A percentile compares a stretch with the other conserved stretches of the same genome.
These are phyloP conservation scores for Rhynchonycteris naso DNA, from an alignment of 2,797 vertebrate genomes.

Conservation along the genomic window DNA sequence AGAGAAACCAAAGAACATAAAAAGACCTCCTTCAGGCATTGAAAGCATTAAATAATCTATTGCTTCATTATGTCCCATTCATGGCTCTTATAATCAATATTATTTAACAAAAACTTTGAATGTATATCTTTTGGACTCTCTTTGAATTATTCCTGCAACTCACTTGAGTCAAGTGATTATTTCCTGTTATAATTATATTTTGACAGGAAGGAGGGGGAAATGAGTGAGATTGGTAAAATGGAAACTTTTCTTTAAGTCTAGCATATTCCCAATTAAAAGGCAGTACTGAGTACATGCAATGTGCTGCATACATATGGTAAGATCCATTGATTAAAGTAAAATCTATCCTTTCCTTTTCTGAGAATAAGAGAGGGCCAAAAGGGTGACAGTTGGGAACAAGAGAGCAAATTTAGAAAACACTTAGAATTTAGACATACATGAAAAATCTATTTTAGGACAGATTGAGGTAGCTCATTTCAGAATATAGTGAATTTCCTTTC, in stretches of 20 bases:
- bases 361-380: background rate
- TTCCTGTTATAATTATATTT: slow-evolving; percentile 6
- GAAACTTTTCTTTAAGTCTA: background rate
- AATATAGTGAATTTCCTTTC: background rate
- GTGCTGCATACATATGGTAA: slow-evolving; percentile 15
- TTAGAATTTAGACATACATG: background rate
- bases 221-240: background rate
- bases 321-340: slow-evolving; percentile 39
- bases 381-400: background rate
- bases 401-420: background rate
- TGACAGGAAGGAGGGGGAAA: background rate
- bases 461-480: background rate
- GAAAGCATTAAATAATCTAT: background rate
- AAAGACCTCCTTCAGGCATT: background rate
- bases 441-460: background rate
- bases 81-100: slow-evolving; percentile 40
- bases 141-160: background rate
- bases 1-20: background rate
- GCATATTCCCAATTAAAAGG: slow-evolving; percentile 39
- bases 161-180: background rate
- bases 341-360: slow-evolving; percentile 16
- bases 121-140: background rate
- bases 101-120: slow-evolving; percentile 19
- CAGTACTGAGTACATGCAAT: background rate
- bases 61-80: background rate